Base-by-base conservation (phyloP, 1,140 invertebrate genomes). In the Danaus plexippus region DNA sequence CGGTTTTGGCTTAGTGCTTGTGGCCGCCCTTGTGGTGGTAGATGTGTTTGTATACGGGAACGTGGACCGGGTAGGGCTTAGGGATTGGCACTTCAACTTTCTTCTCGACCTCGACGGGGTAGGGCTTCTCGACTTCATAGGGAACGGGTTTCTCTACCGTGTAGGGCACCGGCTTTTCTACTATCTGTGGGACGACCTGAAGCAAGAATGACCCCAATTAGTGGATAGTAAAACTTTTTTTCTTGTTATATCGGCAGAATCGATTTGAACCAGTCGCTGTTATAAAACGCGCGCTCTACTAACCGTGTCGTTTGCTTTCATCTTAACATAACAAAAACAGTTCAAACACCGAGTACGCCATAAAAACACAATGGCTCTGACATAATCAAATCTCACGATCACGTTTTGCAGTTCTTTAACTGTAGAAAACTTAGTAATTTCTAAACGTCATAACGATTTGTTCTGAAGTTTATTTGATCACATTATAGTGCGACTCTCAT, bases 41-140 rank as follows among this genome's bases (percentile, higher is more conserved):
- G 64, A 94, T 91, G 80, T 94, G 92, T 79, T 94, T 94, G 88
- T 94, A 94, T 49, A 94, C 91, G 5, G 92, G 93, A n/a, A 93
- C 91, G 65, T 93, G 92, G 52, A 94, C 92, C 46, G 93, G 91
- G 78, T 94, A 94, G 22, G 93, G 92, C 80, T 93, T 94, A 62
- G 91, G 91, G 67, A 94, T 91, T 18, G 92, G 91, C 40, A 94
- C 91, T 65, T 92, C 91, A 61, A 93, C 92, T 72, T 92, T 92
- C 81, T 94, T 94, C 59, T 94, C 92, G 5, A 94, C 91, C 59
- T 92, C 92, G 6, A 94, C 92, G 32, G 92, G 89, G 85, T 93
- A 94, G 1, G 93, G 93, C 75, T 92, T 94, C 71, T 94, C 92
- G 0, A 94, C 90, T 54, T 92, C 90, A 69, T 93, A 93, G 6